Base-by-base conservation (phyloP, 2,888 invertebrate species). In the Plutella xylostella region DNA sequence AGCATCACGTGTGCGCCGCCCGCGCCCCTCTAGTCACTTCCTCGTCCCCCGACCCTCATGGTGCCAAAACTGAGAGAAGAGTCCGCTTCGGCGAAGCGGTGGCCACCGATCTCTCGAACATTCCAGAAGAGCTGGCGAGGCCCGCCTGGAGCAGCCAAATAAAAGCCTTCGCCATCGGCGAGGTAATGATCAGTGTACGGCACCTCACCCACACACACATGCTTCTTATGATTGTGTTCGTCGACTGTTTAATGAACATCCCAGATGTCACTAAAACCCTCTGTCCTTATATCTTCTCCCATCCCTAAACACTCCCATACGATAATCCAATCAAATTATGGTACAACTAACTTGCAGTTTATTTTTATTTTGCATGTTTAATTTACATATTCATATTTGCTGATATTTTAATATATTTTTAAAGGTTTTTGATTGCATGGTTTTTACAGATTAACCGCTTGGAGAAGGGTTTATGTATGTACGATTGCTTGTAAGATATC, bases 181-280 rank as follows among this genome's bases (percentile, higher is more conserved):
- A 85, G 84, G 85, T 84, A 85, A 82, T 65, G 72, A 76, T 69
- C 60, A 72, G 66, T 71, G 68, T 77, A 72, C 73, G 77, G 74
- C 74, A 75, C 71, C 67, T 66, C 63, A 69, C 64, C 68, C 76
- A 66, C 61, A 57, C 58, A 73, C 70, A 70, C 71, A 61, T 20
- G 79, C 79, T 80, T 80, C 61, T 80, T 82, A 70, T 80, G 76
- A 75, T 80, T 83, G 82, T 82, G 82, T 82, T 83, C 75, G 82
- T 82, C 78, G 21, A 42, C 12, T 31, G 34, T 21, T n/a, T n/a
- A 35, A 15, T 6, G n/a, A 20, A 34, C 31, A 28, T 22, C 30
- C 33, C 20, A 25, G 21, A 14, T 35, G 11, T 37, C 19, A 38
- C 40, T 43, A 28, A 43, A 43, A 40, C 62, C 57, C 60, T 60